Evolutionary conservation across 2,888 invertebrate genomes (phyloP).

Genomic region (Nasonovia ribisnigri): DNA sequence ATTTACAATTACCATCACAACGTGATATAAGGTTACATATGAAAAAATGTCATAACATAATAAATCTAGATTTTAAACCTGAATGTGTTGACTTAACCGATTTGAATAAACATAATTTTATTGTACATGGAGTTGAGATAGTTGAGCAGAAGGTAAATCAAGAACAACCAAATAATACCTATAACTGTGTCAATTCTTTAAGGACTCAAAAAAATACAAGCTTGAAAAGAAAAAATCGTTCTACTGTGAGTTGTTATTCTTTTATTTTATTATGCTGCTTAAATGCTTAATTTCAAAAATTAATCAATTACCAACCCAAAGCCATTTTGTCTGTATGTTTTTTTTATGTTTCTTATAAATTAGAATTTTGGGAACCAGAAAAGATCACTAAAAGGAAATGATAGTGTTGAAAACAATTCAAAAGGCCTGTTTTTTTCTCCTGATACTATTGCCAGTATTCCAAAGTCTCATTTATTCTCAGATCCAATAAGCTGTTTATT

Average conservation of each 20-base stretch:
- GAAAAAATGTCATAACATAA: conserved; percentile 31
- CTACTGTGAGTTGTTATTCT: conserved; percentile 35
- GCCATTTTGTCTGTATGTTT: background rate
- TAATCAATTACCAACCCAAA: background rate
- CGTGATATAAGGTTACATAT: conserved; percentile 57
- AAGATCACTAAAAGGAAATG: background rate
- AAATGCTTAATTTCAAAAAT: background rate
- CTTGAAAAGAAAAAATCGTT: conserved; percentile 37
- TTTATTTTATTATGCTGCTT: background rate
- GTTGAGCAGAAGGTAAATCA: background rate
- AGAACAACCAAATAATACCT: background rate
- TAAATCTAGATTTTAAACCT: conserved; percentile 38
- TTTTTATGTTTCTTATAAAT: background rate
- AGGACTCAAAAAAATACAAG: background rate
- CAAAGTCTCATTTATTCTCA: conserved; percentile 77
- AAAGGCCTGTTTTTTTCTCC: conserved; percentile 35
- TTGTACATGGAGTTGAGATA: background rate
- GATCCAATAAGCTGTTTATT: conserved; percentile 76
- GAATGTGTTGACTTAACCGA: background rate
- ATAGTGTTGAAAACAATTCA: background rate
- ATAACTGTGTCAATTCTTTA: background rate
- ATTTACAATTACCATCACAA: background rate
- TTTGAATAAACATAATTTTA: conserved; percentile 26
- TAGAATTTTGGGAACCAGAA: conserved; percentile 20
- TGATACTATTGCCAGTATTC: conserved; percentile 74